Evolutionary conservation across 2,888 invertebrate species (phyloP), one percentile per base, ranked within the genome.

Genomic region (Homarus gammarus): DNA sequence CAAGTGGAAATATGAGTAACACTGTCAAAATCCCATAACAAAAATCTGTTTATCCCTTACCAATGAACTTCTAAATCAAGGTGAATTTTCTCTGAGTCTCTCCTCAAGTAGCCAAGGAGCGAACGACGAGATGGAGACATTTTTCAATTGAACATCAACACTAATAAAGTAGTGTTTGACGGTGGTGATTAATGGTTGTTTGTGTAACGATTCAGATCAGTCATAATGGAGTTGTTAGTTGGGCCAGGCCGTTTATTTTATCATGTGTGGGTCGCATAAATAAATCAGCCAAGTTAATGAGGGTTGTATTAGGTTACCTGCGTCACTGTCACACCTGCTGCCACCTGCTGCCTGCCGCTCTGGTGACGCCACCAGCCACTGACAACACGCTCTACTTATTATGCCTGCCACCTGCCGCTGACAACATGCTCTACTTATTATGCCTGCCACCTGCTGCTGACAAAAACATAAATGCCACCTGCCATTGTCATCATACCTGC

Each of bases 141-240:
- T 56, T 56, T 56, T 56, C 56, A 56, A 56, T 18, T 56, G 18
- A 22, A 56, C 56, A 56, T 56, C 56, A 56, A 3, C 56, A 56
- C 56, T 56, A 56, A 56, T 56, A 56, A 22, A 56, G 56, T 22
- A 3, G 56, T 18, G 56, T 22, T 56, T 56, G 56, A 22, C 22
- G 18, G 18, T 3, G 22, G 56, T 56, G 56, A 56, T 56, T 56
- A 56, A 56, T 56, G 18, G 56, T 12, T 56, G 56, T 56, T 56
- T 56, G 56, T 56, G 56, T 22, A 56, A 56, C 56, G 56, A 56
- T 56, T 56, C 18, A 22, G 56, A 56, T 56, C 56, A 56, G 18
- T 56, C 56, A 56, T 56, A 56, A 56, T 56, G 56, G 22, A 56
- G 56, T 56, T 56, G 56, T 56, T 56, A 56, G 56, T 56, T 56